Percentiles rank a stretch among this genome's conserved stretches.
Conservation (phyloP, 2,113 vertebrate species). For the Phyllostomus discolor region DNA sequence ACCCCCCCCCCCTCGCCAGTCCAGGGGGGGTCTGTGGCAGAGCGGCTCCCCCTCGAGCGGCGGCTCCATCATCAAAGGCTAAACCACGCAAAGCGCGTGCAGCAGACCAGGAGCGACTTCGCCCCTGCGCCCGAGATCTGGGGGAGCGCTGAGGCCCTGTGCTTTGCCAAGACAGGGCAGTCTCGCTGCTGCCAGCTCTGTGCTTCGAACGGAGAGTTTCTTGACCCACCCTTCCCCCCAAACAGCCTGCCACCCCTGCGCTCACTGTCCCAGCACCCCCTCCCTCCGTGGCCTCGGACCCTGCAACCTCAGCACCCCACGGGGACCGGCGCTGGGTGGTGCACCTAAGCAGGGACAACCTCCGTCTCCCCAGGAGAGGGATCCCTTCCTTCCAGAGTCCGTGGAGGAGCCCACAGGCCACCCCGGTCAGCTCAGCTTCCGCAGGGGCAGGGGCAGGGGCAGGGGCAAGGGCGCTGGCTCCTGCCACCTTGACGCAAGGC, state of each 20-base stretch:
- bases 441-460: not conserved
- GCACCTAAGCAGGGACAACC: rapidly evolving
- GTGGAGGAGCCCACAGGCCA: not conserved
- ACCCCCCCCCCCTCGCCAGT: not conserved
- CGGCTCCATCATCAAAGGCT: not conserved
- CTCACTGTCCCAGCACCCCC: too few species aligned
- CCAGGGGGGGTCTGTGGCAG: not conserved
- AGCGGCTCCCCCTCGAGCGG: not conserved
- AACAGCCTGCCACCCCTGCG: not conserved
- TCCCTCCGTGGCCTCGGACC: rapidly evolving
- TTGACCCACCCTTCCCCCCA: rapidly evolving
- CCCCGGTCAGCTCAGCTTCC: not conserved
- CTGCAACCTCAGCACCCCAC: not conserved
- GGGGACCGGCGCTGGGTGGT: too few species aligned
- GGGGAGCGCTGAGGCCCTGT: not conserved
- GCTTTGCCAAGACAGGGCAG: not conserved
- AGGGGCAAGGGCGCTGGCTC: not conserved
- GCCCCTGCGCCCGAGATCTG: not conserved
- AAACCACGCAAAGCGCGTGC: not conserved
- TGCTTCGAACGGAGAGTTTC: not conserved
- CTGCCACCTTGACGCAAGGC: not conserved
- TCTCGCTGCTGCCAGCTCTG: not conserved
- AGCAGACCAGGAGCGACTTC: not conserved
- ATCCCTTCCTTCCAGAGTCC: not conserved
- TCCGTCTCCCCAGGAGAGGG: not conserved